A percentile compares a stretch with the other conserved stretches of the same genome.
Conservation (phyloP, 2,113 vertebrate genomes). For the Chaenocephalus aceratus region DNA sequence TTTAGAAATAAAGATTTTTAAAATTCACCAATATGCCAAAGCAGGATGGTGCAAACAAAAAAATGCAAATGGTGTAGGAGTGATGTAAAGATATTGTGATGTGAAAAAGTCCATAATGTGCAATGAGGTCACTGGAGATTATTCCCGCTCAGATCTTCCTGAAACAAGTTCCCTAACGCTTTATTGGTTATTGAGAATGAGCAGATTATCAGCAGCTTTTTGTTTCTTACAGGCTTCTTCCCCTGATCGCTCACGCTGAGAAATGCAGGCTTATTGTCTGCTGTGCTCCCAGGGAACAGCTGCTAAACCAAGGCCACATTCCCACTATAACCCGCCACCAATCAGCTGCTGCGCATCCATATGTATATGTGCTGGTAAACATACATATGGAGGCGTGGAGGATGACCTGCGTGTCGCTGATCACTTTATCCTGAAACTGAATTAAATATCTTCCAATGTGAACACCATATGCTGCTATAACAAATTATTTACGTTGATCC, state of each 20-base stretch:
- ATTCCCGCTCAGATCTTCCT: slow-evolving; percentile 18
- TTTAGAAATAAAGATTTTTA: neutral
- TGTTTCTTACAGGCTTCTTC: slow-evolving; percentile 38
- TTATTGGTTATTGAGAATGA: slow-evolving; percentile 35
- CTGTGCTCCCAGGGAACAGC: slow-evolving; percentile 86
- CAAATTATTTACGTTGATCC: slow-evolving; percentile 40
- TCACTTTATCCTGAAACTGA: slow-evolving; percentile 15
- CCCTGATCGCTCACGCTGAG: slow-evolving; percentile 76
- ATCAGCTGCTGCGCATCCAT: slow-evolving; percentile 78
- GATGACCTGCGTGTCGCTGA: slow-evolving; percentile 37
- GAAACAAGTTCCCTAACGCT: slow-evolving; percentile 35
- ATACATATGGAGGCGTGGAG: slow-evolving; percentile 34
- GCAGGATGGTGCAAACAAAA: neutral
- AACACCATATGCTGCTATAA: slow-evolving; percentile 39
- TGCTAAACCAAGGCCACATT: slow-evolving; percentile 83
- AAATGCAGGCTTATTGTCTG: slow-evolving; percentile 85
- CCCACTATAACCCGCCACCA: slow-evolving; percentile 73
- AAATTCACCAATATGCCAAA: neutral
- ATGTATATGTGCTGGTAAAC: slow-evolving; percentile 53
- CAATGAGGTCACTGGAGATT: slow-evolving; percentile 16
- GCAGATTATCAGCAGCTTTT: slow-evolving; percentile 49
- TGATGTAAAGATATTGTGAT: neutral
- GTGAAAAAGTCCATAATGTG: neutral
- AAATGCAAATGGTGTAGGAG: neutral
- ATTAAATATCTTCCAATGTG: slow-evolving; percentile 20